Percentiles rank a stretch among this genome's conserved stretches.
These are phyloP conservation scores for Acronicta aceris DNA, from an alignment of 2,888 invertebrate genomes.

Conservation along the genomic window DNA sequence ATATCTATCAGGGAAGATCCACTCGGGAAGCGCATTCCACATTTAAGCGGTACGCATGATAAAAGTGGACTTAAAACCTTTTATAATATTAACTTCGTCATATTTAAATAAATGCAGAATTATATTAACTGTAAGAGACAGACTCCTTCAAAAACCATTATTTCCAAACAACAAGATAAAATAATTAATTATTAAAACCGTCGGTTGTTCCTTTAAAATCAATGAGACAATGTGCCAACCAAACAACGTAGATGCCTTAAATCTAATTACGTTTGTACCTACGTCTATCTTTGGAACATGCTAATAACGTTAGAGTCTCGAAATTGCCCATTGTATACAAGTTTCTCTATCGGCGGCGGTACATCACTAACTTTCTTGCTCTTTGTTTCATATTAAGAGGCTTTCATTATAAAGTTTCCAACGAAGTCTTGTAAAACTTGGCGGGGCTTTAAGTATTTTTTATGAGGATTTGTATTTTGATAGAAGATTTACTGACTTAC, in stretches of 20 bases:
- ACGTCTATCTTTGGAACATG: constrained; percentile 21
- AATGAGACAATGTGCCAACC: constrained; percentile 1
- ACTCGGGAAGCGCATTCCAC: too few species aligned
- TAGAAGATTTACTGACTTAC: constrained; percentile 31
- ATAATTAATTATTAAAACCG: constrained; percentile 6
- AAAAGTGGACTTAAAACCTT: too few species aligned
- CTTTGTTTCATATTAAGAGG: constrained; percentile 59
- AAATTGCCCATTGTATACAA: constrained; percentile 54
- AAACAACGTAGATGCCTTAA: constrained; percentile 6
- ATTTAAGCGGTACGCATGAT: too few species aligned
- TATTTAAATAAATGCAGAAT: too few species aligned
- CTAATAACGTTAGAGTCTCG: constrained; percentile 24
- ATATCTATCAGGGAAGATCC: too few species aligned
- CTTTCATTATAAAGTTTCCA: constrained; percentile 69
- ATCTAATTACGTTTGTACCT: constrained; percentile 29
- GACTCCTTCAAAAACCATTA: constrained; percentile 5
- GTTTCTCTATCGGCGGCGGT: constrained; percentile 47
- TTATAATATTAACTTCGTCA: too few species aligned
- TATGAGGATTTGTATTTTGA: constrained; percentile 37
- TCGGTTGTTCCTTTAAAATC: not conserved
- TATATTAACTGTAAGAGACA: too few species aligned
- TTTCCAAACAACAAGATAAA: constrained; percentile 4
- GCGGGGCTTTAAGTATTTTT: constrained; percentile 55
- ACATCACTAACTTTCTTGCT: constrained; percentile 50
- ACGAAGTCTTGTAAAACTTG: constrained; percentile 57